Base-by-base conservation (phyloP, 2,113 vertebrate genomes). In the Actenoides lindsayi region DNA sequence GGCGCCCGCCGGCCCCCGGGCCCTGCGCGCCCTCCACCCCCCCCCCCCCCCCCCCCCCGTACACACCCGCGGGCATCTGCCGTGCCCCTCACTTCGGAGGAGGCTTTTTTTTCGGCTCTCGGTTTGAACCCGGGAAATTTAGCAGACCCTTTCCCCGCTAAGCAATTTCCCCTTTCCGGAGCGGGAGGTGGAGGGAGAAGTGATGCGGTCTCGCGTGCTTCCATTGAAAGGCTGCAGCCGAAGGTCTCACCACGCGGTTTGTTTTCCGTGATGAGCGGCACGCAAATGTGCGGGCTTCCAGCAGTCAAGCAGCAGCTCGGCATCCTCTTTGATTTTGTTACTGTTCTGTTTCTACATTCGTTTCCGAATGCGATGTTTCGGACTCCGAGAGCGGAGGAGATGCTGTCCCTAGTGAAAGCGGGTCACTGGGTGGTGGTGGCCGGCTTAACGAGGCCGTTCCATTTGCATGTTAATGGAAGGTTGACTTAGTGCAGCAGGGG, bases 401-500 rank as follows among this genome's bases (percentile, higher is more conserved):
- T 70, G 37, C 1, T 90, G 83, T 83, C 87, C 78, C 70, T 77
- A 91, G 73, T 92, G 94, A 95, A 96, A 97, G 95, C 95, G 88
- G 94, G 91, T 96, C 95, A 89, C 81, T 94, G 93, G 89, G 94
- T 97, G 96, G 95, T 97, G 96, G 97, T 97, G 93, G 89, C 64
- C 75, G 75, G 91, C 76, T 97, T 97, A 98, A 98, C 96, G 96
- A 97, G 96, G 96, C 83, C 94, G 94, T 95, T 96, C 95, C 87
- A 97, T 98, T 98, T 98, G 97, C 98, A 98, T 98, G 97, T 98
- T 98, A 98, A 98, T 98, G 91, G 94, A 30, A 97, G 94, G 94
- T 94, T 98, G 96, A 97, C 97, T 97, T 96, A 96, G 87, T 96
- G 97, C 91, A 96, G 97, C 83, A 64, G 92, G 92, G 88, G 92